These are phyloP conservation scores for Epizoanthus ramosus DNA, from an alignment of 92 coral and sea anemone genomes.

Conservation along the genomic window DNA sequence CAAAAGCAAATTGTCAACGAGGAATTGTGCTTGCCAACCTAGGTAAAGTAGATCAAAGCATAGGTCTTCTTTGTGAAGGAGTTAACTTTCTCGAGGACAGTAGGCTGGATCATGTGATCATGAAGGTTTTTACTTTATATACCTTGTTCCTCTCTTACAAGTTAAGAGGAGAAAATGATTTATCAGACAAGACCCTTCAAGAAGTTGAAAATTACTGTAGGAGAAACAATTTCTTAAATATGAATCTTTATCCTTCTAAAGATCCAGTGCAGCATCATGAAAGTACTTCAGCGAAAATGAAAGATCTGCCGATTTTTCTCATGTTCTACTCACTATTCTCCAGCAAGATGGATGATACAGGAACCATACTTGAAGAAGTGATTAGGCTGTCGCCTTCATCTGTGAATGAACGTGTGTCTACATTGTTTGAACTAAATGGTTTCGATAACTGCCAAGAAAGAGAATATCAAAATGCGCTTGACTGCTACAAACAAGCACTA, in stretches of 20 bases:
- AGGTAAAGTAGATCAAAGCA: constrained; percentile 6
- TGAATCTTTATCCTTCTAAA: not conserved
- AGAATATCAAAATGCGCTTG: not conserved
- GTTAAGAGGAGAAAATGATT: not conserved
- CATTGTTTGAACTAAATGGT: not conserved
- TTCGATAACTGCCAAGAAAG: not conserved
- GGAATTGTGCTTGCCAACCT: constrained; percentile 12
- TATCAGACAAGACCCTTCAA: not conserved
- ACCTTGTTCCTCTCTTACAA: not conserved
- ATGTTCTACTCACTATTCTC: not conserved
- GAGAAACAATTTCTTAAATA: not conserved
- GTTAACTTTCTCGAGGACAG: not conserved
- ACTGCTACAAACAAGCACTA: not conserved
- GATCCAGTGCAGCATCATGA: not conserved
- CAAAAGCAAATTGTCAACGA: not conserved
- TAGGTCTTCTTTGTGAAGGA: not conserved
- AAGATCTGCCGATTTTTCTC: not conserved
- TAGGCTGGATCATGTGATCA: not conserved
- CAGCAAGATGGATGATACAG: not conserved
- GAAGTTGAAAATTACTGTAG: not conserved
- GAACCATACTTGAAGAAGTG: not conserved
- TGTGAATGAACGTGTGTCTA: not conserved
- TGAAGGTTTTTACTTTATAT: constrained; percentile 3
- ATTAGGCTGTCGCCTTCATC: not conserved
- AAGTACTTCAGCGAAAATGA: not conserved